Evolutionary conservation across 2,888 invertebrate genomes (phyloP).

Genomic region (Cryptocephalus moraei): DNA sequence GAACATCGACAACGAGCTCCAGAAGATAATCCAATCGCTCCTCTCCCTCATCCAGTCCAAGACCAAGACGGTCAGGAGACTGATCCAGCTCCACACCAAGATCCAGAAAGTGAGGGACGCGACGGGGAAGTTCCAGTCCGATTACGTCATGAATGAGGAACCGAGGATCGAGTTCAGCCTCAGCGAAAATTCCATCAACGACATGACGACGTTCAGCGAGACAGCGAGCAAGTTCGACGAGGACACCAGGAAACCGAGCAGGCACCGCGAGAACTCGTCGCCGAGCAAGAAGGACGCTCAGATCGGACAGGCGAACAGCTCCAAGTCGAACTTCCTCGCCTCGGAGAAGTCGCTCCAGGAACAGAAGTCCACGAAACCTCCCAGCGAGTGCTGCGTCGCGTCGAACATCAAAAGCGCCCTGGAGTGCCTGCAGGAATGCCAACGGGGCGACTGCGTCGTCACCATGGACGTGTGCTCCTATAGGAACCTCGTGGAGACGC

Average conservation of each 20-base stretch:
- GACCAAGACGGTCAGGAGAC: conserved; percentile 11
- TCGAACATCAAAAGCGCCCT: conserved; percentile 3
- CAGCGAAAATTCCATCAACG: neutral
- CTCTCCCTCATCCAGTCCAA: conserved; percentile 15
- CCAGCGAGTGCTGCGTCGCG: neutral
- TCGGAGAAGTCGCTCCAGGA: no score
- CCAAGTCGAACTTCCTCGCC: no score
- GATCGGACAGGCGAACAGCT: no score
- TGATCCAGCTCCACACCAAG: conserved; percentile 14
- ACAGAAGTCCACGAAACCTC: neutral
- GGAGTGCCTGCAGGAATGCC: conserved; percentile 2
- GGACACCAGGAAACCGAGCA: no score
- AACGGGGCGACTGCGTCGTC: conserved; percentile 3
- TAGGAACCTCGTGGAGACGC: conserved; percentile 1
- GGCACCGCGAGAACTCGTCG: no score
- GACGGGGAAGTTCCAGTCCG: neutral
- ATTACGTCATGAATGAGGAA: neutral
- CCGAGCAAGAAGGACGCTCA: no score
- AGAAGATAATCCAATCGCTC: conserved; percentile 12
- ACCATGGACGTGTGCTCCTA: conserved; percentile 2
- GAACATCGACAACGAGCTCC: conserved; percentile 3
- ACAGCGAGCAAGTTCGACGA: no score
- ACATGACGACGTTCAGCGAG: neutral
- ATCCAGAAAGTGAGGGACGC: conserved; percentile 8
- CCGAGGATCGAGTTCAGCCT: neutral